phyloP scores from a whole-genome alignment of 2,113 vertebrate species.

The Vimba vimba region DNA sequence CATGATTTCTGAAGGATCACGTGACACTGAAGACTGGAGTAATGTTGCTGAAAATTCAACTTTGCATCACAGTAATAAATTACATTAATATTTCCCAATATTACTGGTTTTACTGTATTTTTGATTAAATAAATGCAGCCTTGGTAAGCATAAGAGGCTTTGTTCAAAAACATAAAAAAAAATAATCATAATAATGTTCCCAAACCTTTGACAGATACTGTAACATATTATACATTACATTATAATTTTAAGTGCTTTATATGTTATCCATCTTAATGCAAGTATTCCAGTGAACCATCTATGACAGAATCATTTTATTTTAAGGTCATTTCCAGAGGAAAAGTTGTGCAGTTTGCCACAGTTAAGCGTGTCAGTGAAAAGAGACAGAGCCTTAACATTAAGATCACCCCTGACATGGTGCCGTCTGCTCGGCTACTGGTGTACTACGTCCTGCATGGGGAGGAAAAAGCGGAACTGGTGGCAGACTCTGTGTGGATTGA shows the following conservation, averaged over 20 bases:
- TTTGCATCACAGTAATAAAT: no score
- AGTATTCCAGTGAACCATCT: not conserved
- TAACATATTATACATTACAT: no score
- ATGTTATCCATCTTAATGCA: no score
- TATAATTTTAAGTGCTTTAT: no score
- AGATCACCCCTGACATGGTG: conserved; percentile 84
- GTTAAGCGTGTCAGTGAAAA: conserved; percentile 57
- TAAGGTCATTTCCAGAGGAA: conserved; percentile 84
- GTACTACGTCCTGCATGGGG: conserved; percentile 86
- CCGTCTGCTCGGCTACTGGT: conserved; percentile 89
- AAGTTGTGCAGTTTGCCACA: conserved; percentile 77
- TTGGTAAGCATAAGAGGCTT: no score
- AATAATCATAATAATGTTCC: not conserved
- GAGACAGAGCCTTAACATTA: conserved; percentile 77
- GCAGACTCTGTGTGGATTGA: conserved; percentile 90
- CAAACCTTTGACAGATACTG: not conserved
- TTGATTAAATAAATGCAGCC: no score
- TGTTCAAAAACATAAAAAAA: no score
- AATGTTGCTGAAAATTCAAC: no score
- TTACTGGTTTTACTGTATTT: no score
- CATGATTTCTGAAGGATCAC: no score
- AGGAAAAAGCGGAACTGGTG: conserved; percentile 84
- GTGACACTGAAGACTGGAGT: no score
- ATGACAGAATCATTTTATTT: not conserved
- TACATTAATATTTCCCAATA: no score